Percentiles rank a stretch among this genome's conserved stretches.
Evolutionary conservation across 1,140 invertebrate genomes (phyloP).

Genomic region (Trissolcus basalis): DNA sequence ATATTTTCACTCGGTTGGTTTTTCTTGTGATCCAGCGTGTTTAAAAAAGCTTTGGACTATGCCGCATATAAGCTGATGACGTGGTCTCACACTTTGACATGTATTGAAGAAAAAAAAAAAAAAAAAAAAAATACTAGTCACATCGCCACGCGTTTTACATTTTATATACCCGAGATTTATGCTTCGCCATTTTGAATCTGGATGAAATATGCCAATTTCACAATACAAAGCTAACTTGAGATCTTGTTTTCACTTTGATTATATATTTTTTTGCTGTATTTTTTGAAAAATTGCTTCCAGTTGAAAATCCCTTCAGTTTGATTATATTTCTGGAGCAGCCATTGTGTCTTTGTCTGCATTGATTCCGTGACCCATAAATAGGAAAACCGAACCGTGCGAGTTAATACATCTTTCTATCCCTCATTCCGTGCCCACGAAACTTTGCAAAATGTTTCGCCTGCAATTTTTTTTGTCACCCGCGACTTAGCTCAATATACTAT

Average conservation of each 20-base stretch:
- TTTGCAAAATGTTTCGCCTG: slow-evolving; percentile 6
- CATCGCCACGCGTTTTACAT: too few species aligned
- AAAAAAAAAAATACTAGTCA: too few species aligned
- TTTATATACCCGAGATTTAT: too few species aligned
- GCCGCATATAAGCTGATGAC: slow-evolving; percentile 18
- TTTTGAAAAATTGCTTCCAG: too few species aligned
- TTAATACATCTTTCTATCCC: slow-evolving; percentile 35
- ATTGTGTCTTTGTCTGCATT: background rate
- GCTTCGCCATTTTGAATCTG: too few species aligned
- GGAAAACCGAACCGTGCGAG: slow-evolving; percentile 24
- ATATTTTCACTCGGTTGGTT: slow-evolving; percentile 35
- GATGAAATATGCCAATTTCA: too few species aligned
- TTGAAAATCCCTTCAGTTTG: too few species aligned
- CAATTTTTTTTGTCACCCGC: slow-evolving; percentile 31
- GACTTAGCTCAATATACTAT: slow-evolving; percentile 37
- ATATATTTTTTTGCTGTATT: too few species aligned
- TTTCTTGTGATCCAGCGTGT: slow-evolving; percentile 45
- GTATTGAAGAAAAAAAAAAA: too few species aligned
- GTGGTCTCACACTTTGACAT: slow-evolving; percentile 9
- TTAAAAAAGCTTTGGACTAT: slow-evolving; percentile 25
- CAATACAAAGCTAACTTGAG: too few species aligned
- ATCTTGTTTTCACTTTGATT: too few species aligned
- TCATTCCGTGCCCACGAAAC: slow-evolving; percentile 25
- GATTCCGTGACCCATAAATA: background rate
- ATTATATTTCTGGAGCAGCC: too few species aligned